A percentile compares a stretch with the other conserved stretches of the same genome.
These are phyloP conservation scores for Cacatua alba DNA, from an alignment of 2,113 vertebrate species.

Conservation along the genomic window DNA sequence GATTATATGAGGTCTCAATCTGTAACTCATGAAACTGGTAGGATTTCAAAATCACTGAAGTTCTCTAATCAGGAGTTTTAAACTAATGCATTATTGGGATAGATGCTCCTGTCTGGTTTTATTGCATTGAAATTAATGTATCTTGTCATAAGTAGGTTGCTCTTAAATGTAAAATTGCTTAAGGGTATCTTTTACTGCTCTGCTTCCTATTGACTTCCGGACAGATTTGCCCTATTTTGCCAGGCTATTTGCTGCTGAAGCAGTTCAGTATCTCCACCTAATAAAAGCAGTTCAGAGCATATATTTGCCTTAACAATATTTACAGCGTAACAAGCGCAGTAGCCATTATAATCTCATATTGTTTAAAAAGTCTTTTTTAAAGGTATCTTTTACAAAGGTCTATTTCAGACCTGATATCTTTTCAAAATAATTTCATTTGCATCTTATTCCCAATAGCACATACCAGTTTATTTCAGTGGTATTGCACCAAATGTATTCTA, in stretches of 20 bases:
- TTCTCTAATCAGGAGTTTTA: slow-evolving; percentile 49
- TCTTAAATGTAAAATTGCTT: slow-evolving; percentile 81
- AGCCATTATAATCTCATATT: not conserved
- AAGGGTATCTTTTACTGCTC: slow-evolving; percentile 74
- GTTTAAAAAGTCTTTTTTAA: not conserved
- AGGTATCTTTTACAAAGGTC: not conserved
- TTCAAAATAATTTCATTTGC: not conserved
- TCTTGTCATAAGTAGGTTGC: slow-evolving; percentile 91
- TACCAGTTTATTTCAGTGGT: not conserved
- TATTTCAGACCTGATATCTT: not conserved
- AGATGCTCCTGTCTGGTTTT: slow-evolving; percentile 66
- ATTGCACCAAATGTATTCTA: not conserved
- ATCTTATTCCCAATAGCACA: not conserved
- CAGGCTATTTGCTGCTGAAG: slow-evolving; percentile 68
- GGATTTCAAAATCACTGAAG: slow-evolving; percentile 37
- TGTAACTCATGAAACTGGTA: slow-evolving; percentile 34
- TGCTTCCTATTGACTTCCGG: slow-evolving; percentile 77
- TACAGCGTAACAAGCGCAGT: not conserved
- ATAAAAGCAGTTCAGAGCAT: slow-evolving; percentile 52
- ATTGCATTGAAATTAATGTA: slow-evolving; percentile 82
- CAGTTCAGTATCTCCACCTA: slow-evolving; percentile 55
- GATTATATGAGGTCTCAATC: slow-evolving; percentile 52
- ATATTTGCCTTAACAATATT: slow-evolving; percentile 46
- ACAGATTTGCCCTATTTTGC: slow-evolving; percentile 75
- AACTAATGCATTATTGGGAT: slow-evolving; percentile 54